These are phyloP conservation scores for Bufotes viridis DNA, from an alignment of 2,797 vertebrate species.

Conservation along the genomic window DNA sequence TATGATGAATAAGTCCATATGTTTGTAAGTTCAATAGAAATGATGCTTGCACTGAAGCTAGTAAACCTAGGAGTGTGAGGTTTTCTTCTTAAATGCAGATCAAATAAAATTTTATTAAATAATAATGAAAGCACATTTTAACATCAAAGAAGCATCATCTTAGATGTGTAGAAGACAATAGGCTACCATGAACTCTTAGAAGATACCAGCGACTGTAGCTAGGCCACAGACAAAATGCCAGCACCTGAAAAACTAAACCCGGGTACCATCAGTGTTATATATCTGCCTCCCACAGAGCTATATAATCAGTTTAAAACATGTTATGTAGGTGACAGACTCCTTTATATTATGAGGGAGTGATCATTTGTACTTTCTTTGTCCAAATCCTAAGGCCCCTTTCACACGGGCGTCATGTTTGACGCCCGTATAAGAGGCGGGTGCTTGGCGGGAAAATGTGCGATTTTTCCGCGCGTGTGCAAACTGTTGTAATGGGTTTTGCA, in stretches of 20 bases:
- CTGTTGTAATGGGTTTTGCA: no score
- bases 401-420: no score
- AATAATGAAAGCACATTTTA: background rate
- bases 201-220: background rate
- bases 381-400: no score
- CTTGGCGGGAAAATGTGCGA: no score
- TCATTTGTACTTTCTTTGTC: background rate
- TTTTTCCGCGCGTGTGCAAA: no score
- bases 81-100: background rate
- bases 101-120: background rate
- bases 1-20: background rate
- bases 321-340: no score
- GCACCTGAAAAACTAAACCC: no score
- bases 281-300: no score
- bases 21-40: background rate
- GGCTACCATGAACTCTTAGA: background rate
- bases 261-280: no score
- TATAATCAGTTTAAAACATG: no score
- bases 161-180: background rate
- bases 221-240: background rate
- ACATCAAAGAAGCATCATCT: background rate
- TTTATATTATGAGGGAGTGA: background rate
- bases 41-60: background rate
- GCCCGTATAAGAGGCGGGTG: no score
- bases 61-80: slow-evolving; percentile 12